Evolutionary conservation across 2,888 invertebrate genomes (phyloP), one percentile per base, ranked within the genome.

Genomic region (Pasiphila rectangulata): DNA sequence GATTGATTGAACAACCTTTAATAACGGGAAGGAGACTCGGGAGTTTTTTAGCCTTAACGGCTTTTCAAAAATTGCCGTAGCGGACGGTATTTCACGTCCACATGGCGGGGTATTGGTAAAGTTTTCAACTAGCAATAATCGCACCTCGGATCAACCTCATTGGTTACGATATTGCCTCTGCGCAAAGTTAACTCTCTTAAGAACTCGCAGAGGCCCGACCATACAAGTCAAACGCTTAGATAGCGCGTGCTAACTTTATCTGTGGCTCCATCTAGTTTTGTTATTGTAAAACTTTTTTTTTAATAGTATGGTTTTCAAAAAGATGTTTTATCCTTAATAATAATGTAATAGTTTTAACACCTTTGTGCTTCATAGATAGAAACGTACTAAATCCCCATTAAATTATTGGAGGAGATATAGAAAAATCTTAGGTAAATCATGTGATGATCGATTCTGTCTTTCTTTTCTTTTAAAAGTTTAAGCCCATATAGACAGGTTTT

Each of bases 71-170:
- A 84, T 79, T 84, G 84, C 83, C 83, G 75, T 74, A n/a, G 84
- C 75, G 83, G 84, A 79, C 83, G 83, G 78, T 83, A 74, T 83
- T 83, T 81, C 83, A 81, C 83, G 83, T 78, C 83, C 84, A 79
- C 83, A 75, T 56, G 83, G 83, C 84, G 83, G 82, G 83, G 83
- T 83, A 83, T 84, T 83, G 83, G 83, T 82, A 94, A 94, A 95
- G 94, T 95, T 95, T 95, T 95, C 94, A 95, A 95, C 94, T 94
- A 95, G 94, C 94, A 95, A 95, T 94, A 94, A 94, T 93, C 93
- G 93, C 94, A 93, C 93, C 94, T 94, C 94, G 93, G 94, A 93
- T 92, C 87, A 91, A 93, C 95, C 93, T 95, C 95, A 95, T 94
- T 91, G 94, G 94, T 94, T 95, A 95, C 94, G 94, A 94, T 94